Evolutionary conservation across 92 coral and sea anemone genomes (phyloP).

Genomic region (Palythoa grandis): DNA sequence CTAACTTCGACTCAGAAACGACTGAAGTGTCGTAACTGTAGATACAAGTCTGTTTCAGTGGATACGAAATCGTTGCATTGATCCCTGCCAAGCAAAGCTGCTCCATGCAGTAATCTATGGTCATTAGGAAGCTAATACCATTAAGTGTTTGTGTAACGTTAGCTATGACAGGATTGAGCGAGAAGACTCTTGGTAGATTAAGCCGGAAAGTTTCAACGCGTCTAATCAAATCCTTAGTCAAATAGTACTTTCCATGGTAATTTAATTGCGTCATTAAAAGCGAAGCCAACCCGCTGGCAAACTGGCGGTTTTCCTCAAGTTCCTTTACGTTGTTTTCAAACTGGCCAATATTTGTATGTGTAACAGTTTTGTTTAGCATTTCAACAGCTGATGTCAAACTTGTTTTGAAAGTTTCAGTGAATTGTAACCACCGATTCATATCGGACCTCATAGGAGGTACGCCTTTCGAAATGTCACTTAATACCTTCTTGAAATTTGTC

Average conservation of each 20-base stretch:
- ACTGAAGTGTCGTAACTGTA: not conserved
- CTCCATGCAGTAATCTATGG: slow-evolving; percentile 25
- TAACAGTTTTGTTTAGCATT: not conserved
- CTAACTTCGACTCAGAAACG: not conserved
- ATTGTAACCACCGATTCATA: slow-evolving; percentile 21
- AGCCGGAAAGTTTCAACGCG: slow-evolving; percentile 35
- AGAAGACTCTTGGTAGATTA: not conserved
- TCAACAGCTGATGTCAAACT: slow-evolving; percentile 7
- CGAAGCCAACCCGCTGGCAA: slow-evolving; percentile 29
- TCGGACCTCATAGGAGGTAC: slow-evolving; percentile 17
- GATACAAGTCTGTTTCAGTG: slow-evolving; percentile 1
- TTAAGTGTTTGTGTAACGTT: slow-evolving; percentile 36
- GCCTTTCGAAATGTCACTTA: not conserved
- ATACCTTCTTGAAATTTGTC: not conserved
- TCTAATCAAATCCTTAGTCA: not conserved
- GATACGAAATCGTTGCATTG: slow-evolving; percentile 35
- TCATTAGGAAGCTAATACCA: slow-evolving; percentile 29
- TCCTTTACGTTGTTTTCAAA: slow-evolving; percentile 12
- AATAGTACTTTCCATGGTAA: slow-evolving; percentile 19
- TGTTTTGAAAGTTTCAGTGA: slow-evolving; percentile 6
- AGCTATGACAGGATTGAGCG: not conserved
- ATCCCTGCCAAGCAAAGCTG: slow-evolving; percentile 26
- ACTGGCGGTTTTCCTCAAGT: slow-evolving; percentile 26
- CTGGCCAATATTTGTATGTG: slow-evolving; percentile 9
- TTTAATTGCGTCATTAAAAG: slow-evolving; percentile 10